These are phyloP conservation scores for Lysandra coridon DNA, from an alignment of 2,888 invertebrate genomes.

Conservation along the genomic window DNA sequence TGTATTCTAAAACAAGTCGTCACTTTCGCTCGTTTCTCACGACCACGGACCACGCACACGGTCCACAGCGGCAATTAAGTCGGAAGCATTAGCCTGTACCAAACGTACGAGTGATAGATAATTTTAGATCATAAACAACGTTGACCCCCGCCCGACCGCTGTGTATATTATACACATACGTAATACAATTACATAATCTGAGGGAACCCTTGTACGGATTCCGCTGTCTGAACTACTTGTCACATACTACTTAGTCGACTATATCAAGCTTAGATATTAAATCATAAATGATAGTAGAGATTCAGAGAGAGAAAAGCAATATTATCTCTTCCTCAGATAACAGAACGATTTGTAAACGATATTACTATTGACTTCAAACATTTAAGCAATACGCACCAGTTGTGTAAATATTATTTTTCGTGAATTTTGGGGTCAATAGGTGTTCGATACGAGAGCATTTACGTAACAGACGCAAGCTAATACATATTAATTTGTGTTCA, in stretches of 20 bases:
- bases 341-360: too few relatives aligned
- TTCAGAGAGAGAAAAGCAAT: too few relatives aligned
- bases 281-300: too few relatives aligned
- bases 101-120: background rate
- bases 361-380: background rate
- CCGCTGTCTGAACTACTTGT: slow-evolving; percentile 2
- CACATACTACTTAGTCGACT: background rate
- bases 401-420: background rate
- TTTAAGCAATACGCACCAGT: background rate
- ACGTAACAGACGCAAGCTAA: background rate
- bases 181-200: slow-evolving; percentile 39
- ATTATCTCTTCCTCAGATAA: too few relatives aligned
- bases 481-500: background rate
- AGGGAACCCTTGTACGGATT: slow-evolving; percentile 37
- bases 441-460: background rate
- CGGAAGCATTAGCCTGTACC: slow-evolving; percentile 10
- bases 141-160: slow-evolving; percentile 31
- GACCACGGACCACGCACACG: background rate
- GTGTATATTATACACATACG: slow-evolving; percentile 17
- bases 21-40: slow-evolving; percentile 4
- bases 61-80: slow-evolving; percentile 13
- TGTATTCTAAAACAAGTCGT: slow-evolving; percentile 5
- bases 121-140: slow-evolving; percentile 23
- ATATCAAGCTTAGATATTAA: too few relatives aligned
- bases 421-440: background rate